Conservation (phyloP, 1,140 invertebrate genomes). For the Lanistes nyassanus region DNA sequence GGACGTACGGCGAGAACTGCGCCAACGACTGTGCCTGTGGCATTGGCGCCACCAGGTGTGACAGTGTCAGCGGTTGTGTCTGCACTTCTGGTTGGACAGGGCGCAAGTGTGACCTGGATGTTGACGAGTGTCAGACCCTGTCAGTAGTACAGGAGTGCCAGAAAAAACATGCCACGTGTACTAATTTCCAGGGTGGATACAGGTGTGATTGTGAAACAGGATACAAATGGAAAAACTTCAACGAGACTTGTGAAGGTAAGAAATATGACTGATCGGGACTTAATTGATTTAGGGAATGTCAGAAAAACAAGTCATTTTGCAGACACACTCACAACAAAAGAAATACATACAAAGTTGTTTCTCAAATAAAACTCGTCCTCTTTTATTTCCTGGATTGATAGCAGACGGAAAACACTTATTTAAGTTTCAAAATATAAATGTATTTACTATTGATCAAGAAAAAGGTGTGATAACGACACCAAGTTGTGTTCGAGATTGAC, state of each 20-base stretch:
- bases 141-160: background rate
- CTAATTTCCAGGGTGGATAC: background rate
- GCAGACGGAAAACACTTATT: no score
- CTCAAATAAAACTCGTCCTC: no score
- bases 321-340: no score
- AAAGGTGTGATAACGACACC: no score
- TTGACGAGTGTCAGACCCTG: constrained; percentile 23
- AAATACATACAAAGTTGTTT: no score
- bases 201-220: background rate
- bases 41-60: constrained; percentile 3
- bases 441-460: no score
- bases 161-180: background rate
- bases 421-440: no score
- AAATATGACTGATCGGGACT: no score
- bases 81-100: constrained; percentile 26
- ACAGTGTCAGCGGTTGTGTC: constrained; percentile 22
- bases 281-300: no score
- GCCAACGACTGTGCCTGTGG: constrained; percentile 17
- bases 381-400: no score
- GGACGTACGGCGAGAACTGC: constrained; percentile 6
- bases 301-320: no score
- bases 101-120: constrained; percentile 8
- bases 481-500: background rate
- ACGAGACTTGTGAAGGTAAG: constrained; percentile 6
- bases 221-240: background rate